phyloP scores from a whole-genome alignment of 2,113 vertebrate genomes.

The Enhydra lutris region DNA sequence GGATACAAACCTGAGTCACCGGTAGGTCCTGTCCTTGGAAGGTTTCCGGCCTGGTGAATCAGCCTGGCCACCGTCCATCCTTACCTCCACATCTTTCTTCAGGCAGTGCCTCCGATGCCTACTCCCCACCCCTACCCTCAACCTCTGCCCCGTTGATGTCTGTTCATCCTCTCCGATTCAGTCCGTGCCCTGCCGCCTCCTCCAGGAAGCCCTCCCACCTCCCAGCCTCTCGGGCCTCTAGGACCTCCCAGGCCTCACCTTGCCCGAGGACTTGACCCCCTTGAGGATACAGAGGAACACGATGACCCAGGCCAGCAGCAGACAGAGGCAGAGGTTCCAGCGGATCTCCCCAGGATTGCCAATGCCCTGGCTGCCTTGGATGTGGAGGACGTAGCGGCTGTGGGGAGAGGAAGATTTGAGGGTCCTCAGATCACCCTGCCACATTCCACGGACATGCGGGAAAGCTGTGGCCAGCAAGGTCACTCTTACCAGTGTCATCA shows the following conservation, averaged over 20 bases:
- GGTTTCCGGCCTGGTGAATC: not conserved
- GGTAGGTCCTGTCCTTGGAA: not conserved
- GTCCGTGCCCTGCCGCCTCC: not conserved
- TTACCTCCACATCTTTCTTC: not conserved
- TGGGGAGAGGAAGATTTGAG: conserved; percentile 20
- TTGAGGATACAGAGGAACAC: conserved; percentile 88
- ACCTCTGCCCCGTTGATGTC: not conserved
- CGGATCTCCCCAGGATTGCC: conserved; percentile 84
- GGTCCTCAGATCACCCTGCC: not conserved
- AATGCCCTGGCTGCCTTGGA: conserved; percentile 87
- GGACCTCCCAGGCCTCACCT: conserved; percentile 75
- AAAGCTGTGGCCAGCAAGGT: not conserved
- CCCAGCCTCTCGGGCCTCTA: not conserved
- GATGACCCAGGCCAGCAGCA: conserved; percentile 86
- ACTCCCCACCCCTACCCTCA: not conserved
- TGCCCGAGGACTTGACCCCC: conserved; percentile 89
- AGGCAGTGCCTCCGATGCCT: no score
- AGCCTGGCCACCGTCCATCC: not conserved
- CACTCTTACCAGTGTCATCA: not conserved
- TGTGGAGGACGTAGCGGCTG: conserved; percentile 88
- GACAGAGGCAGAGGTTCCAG: conserved; percentile 87
- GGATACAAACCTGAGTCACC: not conserved
- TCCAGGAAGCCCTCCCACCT: not conserved
- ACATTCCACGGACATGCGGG: accelerated
- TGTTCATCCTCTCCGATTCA: not conserved